These are phyloP conservation scores for Centrocercus urophasianus DNA, from an alignment of 2,113 vertebrate genomes.

Conservation along the genomic window DNA sequence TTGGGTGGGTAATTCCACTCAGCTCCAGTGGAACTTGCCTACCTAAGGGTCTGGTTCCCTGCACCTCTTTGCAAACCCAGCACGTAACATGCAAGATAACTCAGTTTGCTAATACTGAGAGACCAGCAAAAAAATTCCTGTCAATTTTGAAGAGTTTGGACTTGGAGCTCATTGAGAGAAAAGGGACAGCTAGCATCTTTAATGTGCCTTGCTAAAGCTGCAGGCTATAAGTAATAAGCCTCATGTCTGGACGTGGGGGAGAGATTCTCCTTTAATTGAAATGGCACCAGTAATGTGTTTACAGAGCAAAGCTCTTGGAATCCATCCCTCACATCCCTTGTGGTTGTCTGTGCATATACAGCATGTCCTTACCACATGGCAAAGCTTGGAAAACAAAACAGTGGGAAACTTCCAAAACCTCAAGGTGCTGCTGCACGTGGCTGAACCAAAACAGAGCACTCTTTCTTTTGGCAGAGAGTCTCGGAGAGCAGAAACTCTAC, in stretches of 20 bases:
- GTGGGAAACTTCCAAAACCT: background rate
- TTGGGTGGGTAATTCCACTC: background rate
- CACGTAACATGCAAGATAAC: background rate
- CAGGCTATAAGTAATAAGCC: background rate
- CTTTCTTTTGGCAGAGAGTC: background rate
- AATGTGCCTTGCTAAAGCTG: background rate
- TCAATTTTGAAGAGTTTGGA: background rate
- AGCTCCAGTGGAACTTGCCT: background rate
- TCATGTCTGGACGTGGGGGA: background rate
- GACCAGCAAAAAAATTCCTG: background rate
- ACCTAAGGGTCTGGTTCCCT: background rate
- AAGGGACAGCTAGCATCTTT: background rate
- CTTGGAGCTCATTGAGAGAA: background rate
- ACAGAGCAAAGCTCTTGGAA: background rate
- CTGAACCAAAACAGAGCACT: background rate
- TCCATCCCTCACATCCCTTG: background rate
- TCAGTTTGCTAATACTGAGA: background rate
- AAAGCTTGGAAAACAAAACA: background rate
- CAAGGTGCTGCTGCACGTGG: background rate
- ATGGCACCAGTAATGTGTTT: background rate
- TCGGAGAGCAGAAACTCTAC: background rate
- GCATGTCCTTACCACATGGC: background rate
- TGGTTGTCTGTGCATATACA: background rate
- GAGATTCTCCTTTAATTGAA: constrained; percentile 29
- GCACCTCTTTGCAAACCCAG: background rate